phyloP scores from a whole-genome alignment of 2,888 invertebrate species.

The Crossocerus cetratus region DNA sequence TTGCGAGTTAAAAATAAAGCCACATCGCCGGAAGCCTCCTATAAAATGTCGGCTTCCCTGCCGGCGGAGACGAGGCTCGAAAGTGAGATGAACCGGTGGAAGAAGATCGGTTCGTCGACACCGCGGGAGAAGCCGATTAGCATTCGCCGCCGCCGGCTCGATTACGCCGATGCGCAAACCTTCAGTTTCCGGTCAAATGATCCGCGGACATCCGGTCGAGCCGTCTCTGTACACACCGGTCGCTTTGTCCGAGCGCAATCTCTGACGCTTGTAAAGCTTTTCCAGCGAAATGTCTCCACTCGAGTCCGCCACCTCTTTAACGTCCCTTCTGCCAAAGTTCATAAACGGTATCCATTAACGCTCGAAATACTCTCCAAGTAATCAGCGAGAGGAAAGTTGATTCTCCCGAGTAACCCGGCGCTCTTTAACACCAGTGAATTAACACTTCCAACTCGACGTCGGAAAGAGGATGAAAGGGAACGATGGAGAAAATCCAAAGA shows the following conservation, averaged over 20 bases:
- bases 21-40: neutral
- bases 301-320: too few species aligned
- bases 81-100: neutral
- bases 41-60: neutral
- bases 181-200: slow-evolving; percentile 74
- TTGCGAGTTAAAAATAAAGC: slow-evolving; percentile 2
- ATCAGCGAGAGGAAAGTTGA: too few species aligned
- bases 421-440: too few species aligned
- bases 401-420: too few species aligned
- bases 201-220: slow-evolving; percentile 70
- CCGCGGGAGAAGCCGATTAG: slow-evolving; percentile 48
- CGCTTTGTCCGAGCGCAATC: slow-evolving; percentile 15
- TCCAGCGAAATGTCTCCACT: too few species aligned
- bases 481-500: too few species aligned
- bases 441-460: too few species aligned
- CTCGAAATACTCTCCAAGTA: too few species aligned
- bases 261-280: too few species aligned
- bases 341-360: too few species aligned
- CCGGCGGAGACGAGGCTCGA: neutral
- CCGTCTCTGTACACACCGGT: slow-evolving; percentile 25
- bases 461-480: too few species aligned
- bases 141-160: slow-evolving; percentile 55
- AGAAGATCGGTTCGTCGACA: neutral
- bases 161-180: slow-evolving; percentile 70
- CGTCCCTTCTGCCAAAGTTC: too few species aligned